Percentiles rank a stretch among this genome's conserved stretches.
phyloP scores from a whole-genome alignment of 2,797 vertebrate genomes.

The Anabas testudineus region DNA sequence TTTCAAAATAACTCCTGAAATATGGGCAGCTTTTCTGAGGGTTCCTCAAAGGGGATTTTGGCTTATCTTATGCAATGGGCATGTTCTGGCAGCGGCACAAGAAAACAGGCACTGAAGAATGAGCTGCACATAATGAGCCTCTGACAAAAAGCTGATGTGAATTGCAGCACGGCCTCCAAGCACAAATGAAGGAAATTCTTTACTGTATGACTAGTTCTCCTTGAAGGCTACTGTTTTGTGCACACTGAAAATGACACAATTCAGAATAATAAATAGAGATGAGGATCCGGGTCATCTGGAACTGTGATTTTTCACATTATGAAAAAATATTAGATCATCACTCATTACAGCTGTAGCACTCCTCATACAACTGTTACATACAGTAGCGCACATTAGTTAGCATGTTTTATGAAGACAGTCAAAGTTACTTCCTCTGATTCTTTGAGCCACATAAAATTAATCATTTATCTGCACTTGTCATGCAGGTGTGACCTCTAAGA shows the following conservation, averaged over 20 bases:
- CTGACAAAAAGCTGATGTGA: slow-evolving; percentile 74
- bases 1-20: slow-evolving; percentile 38
- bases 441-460: not conserved
- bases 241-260: slow-evolving; percentile 52
- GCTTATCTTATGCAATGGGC: slow-evolving; percentile 46
- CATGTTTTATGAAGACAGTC: not conserved
- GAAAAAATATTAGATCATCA: slow-evolving; percentile 6
- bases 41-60: slow-evolving; percentile 35
- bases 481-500: slow-evolving; percentile 19
- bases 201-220: slow-evolving; percentile 67
- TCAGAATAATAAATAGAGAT: slow-evolving; percentile 43
- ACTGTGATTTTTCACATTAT: not conserved
- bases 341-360: not conserved
- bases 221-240: slow-evolving; percentile 47
- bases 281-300: not conserved
- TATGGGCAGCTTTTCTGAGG: slow-evolving; percentile 28
- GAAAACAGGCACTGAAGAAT: slow-evolving; percentile 51
- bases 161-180: slow-evolving; percentile 54
- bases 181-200: slow-evolving; percentile 82
- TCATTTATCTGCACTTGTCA: slow-evolving; percentile 8
- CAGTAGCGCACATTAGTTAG: not conserved
- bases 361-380: not conserved
- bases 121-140: slow-evolving; percentile 54
- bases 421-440: not conserved
- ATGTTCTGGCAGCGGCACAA: slow-evolving; percentile 61